Evolutionary conservation across 2,888 invertebrate species (phyloP).

Genomic region (Pseudococcus viburni): DNA sequence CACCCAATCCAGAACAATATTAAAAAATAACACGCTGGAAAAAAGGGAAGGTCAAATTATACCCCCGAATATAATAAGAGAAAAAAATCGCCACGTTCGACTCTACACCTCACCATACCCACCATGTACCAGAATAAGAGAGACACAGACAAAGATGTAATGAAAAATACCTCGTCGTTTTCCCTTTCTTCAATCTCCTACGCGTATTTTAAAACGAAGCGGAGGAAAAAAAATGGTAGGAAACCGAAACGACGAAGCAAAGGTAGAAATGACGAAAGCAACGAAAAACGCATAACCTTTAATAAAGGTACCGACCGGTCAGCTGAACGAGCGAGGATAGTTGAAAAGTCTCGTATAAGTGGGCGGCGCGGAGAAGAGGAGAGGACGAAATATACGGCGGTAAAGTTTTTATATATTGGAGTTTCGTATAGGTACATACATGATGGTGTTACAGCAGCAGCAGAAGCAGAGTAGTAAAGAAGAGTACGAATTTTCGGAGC

Average conservation of each 20-base stretch:
- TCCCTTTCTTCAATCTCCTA: not conserved
- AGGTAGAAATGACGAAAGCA: conserved; percentile 30
- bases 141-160: not conserved
- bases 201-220: not conserved
- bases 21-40: too few species aligned
- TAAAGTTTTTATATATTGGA: conserved; percentile 28
- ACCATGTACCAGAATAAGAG: not conserved
- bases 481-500: conserved; percentile 48
- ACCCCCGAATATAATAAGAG: too few species aligned
- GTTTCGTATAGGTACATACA: not conserved
- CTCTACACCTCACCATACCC: too few species aligned
- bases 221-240: not conserved
- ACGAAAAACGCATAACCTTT: conserved; percentile 40
- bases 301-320: conserved; percentile 42
- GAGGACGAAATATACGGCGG: conserved; percentile 16
- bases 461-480: not conserved
- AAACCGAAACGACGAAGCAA: not conserved
- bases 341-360: conserved; percentile 2
- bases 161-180: not conserved
- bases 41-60: too few species aligned
- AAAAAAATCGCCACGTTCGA: too few species aligned
- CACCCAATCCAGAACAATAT: too few species aligned
- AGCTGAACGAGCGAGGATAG: not conserved
- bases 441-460: not conserved
- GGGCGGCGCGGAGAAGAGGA: not conserved